Conservation (phyloP, 1,140 invertebrate genomes). For the Aradophagus sp. region DNA sequence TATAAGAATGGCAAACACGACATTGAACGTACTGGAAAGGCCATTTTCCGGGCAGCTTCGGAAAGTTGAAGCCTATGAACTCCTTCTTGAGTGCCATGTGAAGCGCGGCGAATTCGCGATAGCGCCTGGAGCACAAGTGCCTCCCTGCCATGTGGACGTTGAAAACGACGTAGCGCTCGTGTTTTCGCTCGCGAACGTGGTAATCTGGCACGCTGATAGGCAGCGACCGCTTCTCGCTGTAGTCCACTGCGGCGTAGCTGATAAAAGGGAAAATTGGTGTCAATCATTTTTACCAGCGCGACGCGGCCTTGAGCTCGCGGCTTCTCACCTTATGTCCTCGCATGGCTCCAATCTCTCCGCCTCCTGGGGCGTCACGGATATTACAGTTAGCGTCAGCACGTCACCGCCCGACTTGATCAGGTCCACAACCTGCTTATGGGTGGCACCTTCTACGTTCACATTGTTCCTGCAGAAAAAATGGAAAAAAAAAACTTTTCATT, state of each 20-base stretch:
- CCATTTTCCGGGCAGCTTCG: constrained; percentile 99
- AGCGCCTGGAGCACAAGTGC: constrained; percentile 96
- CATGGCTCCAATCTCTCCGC: constrained; percentile 72
- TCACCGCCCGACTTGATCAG: constrained; percentile 99
- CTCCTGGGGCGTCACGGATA: constrained; percentile 94
- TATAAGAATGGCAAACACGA: too few relatives aligned
- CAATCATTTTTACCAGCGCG: constrained; percentile 19
- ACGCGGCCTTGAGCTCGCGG: not conserved
- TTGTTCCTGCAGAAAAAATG: constrained; percentile 87
- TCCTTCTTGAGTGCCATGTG: constrained; percentile 95
- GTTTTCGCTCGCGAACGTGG: constrained; percentile 84
- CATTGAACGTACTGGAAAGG: constrained; percentile 85
- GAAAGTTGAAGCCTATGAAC: constrained; percentile 97
- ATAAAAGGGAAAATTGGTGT: constrained; percentile 53
- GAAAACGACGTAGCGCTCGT: constrained; percentile 95
- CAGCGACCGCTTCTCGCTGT: constrained; percentile 97
- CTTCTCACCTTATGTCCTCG: constrained; percentile 69
- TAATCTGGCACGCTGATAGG: constrained; percentile 99
- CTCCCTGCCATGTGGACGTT: constrained; percentile 99
- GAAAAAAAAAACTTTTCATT: too few relatives aligned
- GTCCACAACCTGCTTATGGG: constrained; percentile 99
- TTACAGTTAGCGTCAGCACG: constrained; percentile 94
- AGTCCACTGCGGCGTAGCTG: constrained; percentile 94
- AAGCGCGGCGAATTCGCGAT: constrained; percentile 94
- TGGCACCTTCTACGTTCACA: constrained; percentile 98